Evolutionary conservation across 2,113 vertebrate species (phyloP).

Genomic region (Noturus placidus): DNA sequence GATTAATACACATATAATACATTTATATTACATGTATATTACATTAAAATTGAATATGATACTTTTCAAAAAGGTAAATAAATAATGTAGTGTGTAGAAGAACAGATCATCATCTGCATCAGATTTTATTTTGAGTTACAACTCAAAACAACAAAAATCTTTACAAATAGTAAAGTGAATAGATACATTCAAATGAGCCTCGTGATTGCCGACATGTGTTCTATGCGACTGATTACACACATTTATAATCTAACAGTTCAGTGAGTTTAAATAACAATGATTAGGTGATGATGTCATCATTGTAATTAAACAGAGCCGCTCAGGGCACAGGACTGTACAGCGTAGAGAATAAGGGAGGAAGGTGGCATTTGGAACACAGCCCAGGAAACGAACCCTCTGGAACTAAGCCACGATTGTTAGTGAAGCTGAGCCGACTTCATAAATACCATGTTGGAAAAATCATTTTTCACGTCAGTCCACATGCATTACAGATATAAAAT

Average conservation of each 20-base stretch:
- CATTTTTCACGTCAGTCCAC: slow-evolving; percentile 15
- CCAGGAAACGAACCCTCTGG: slow-evolving; percentile 1
- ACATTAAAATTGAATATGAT: too few species aligned
- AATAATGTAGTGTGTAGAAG: neutral
- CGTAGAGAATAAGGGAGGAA: neutral
- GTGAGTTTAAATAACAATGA: slow-evolving; percentile 8
- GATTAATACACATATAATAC: neutral
- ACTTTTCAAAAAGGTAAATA: neutral
- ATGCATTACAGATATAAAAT: neutral
- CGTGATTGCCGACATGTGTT: neutral
- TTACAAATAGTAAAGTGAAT: neutral
- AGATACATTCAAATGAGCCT: neutral
- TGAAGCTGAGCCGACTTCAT: neutral
- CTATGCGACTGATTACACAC: neutral
- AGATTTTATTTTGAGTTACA: neutral
- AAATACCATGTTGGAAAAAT: slow-evolving; percentile 23
- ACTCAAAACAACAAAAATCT: neutral
- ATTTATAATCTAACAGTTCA: slow-evolving; percentile 8
- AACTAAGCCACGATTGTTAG: neutral
- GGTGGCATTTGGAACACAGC: slow-evolving; percentile 23
- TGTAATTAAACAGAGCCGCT: slow-evolving; percentile 16
- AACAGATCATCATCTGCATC: neutral
- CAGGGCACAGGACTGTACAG: neutral
- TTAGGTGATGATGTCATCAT: slow-evolving; percentile 10
- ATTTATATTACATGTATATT: too few species aligned